phyloP scores from a whole-genome alignment of 2,888 invertebrate genomes.

The Neoitamus cyanurus region DNA sequence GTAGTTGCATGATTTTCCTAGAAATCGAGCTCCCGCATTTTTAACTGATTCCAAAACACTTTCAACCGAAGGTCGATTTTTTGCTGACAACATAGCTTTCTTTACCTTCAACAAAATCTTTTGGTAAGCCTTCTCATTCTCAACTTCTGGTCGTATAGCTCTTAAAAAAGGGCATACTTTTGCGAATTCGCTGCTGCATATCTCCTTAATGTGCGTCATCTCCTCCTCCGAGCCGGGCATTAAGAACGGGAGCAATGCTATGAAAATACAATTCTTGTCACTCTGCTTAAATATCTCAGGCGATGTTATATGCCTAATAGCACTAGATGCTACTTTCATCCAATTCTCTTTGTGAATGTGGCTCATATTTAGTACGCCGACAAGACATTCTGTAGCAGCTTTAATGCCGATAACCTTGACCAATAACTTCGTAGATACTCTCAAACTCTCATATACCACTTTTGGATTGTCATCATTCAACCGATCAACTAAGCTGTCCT shows the following conservation, averaged over 20 bases:
- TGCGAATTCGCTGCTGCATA: constrained; percentile 58
- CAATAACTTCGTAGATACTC: constrained; percentile 64
- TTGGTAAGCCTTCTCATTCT: background rate
- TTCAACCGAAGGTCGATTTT: constrained; percentile 53
- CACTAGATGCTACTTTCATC: constrained; percentile 62
- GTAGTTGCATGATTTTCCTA: constrained; percentile 56
- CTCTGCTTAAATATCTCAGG: constrained; percentile 65
- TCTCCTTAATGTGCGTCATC: constrained; percentile 66
- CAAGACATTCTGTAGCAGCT: constrained; percentile 68
- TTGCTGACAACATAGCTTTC: constrained; percentile 14
- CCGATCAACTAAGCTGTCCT: constrained; percentile 73
- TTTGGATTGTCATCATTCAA: constrained; percentile 75
- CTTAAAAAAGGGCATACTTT: constrained; percentile 45
- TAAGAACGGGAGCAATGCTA: constrained; percentile 73
- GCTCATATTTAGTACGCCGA: constrained; percentile 68
- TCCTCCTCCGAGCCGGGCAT: constrained; percentile 68
- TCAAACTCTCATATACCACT: constrained; percentile 72
- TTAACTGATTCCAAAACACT: constrained; percentile 58
- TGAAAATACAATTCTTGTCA: constrained; percentile 69
- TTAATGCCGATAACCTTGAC: constrained; percentile 66
- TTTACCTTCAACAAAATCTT: background rate
- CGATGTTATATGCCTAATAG: constrained; percentile 68
- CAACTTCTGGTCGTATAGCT: background rate
- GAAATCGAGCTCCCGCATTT: constrained; percentile 54
- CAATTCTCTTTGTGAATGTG: constrained; percentile 64